Evolutionary conservation across 2,888 invertebrate genomes (phyloP).

Genomic region (Pammene aurita): DNA sequence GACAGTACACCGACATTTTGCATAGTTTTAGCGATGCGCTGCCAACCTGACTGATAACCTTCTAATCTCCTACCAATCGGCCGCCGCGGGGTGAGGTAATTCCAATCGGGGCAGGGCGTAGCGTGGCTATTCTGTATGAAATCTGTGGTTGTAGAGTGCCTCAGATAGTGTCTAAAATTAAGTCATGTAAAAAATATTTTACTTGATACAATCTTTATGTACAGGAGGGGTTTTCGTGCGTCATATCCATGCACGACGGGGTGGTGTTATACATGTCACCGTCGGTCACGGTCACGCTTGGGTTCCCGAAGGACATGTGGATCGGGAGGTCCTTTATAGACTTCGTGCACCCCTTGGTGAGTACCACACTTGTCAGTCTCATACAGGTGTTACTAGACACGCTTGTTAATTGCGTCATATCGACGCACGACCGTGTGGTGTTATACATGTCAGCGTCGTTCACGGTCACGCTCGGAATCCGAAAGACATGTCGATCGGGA

Average conservation of each 20-base stretch:
- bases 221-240: slow-evolving; percentile 90
- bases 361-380: slow-evolving; percentile 34
- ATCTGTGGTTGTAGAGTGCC: no score
- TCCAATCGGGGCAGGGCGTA: no score
- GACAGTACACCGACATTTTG: no score
- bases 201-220: not conserved
- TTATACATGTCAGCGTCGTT: slow-evolving; percentile 89
- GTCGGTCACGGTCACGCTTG: slow-evolving; percentile 86
- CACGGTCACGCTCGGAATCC: slow-evolving; percentile 88
- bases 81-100: no score
- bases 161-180: not conserved
- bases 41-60: no score
- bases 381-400: no score
- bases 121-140: no score
- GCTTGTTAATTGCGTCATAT: slow-evolving; percentile 92
- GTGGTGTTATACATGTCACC: slow-evolving; percentile 90
- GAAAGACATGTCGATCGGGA: slow-evolving; percentile 92
- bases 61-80: no score
- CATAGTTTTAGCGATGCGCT: no score
- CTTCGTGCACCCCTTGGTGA: slow-evolving; percentile 90
- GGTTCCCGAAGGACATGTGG: slow-evolving; percentile 93
- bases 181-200: no score
- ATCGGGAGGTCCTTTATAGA: slow-evolving; percentile 93
- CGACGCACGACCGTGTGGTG: slow-evolving; percentile 92
- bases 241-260: slow-evolving; percentile 93